Conservation (phyloP, 2,888 invertebrate genomes). For the Coelopa pilipes region DNA sequence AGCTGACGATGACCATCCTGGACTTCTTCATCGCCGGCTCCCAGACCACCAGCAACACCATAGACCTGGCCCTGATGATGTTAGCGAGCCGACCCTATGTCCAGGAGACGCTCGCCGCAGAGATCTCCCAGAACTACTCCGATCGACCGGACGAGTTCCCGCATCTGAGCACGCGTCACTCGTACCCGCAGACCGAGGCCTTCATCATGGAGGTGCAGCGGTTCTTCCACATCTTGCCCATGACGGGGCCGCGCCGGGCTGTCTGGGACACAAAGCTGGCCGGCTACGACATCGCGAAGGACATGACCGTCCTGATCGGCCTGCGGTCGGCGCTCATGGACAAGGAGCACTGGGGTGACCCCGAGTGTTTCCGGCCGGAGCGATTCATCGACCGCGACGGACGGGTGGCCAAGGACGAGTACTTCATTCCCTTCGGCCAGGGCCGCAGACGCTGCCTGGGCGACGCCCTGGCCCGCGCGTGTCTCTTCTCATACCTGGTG, state of each 20-base stretch:
- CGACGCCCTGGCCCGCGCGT: constrained; percentile 72
- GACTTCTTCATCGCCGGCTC: constrained; percentile 78
- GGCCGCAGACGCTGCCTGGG: constrained; percentile 76
- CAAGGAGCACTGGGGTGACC: constrained; percentile 71
- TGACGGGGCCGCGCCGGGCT: constrained; percentile 71
- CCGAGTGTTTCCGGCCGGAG: constrained; percentile 73
- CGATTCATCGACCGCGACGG: constrained; percentile 69
- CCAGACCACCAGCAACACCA: constrained; percentile 73
- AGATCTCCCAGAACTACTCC: constrained; percentile 60
- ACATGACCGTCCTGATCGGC: constrained; percentile 69
- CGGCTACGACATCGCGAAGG: constrained; percentile 70
- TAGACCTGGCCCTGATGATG: constrained; percentile 73
- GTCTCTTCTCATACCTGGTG: constrained; percentile 73
- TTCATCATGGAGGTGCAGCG: constrained; percentile 71
- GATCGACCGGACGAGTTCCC: constrained; percentile 51
- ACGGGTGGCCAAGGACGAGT: constrained; percentile 58
- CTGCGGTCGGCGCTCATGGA: constrained; percentile 71
- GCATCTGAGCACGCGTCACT: constrained; percentile 62
- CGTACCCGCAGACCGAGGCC: constrained; percentile 70
- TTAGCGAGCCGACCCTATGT: constrained; percentile 72
- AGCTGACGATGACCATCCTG: constrained; percentile 73
- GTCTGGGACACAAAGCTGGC: constrained; percentile 69
- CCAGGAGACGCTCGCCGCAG: constrained; percentile 70
- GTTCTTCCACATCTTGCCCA: constrained; percentile 69
- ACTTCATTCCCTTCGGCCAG: constrained; percentile 66